These are phyloP conservation scores for Chironomus tentans DNA, from an alignment of 2,888 invertebrate species.

Conservation along the genomic window DNA sequence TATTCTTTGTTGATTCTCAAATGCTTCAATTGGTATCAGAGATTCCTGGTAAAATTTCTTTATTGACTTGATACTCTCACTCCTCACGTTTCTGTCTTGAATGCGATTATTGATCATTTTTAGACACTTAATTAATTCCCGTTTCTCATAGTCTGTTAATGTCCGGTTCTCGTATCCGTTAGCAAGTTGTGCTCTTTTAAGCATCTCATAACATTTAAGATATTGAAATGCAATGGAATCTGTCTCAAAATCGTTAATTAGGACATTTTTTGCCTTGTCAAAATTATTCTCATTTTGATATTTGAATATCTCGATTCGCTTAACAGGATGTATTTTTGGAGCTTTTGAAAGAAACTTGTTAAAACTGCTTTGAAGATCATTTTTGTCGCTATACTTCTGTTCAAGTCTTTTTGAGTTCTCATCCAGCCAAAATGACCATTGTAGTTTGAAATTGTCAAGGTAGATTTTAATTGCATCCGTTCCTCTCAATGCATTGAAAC, in stretches of 20 bases:
- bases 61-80: no score
- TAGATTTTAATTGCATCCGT: neutral
- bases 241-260: no score
- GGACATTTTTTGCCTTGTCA: no score
- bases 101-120: neutral
- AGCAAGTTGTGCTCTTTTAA: no score
- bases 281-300: no score
- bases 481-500: neutral
- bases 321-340: neutral
- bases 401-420: neutral
- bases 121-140: neutral
- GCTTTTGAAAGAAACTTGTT: neutral
- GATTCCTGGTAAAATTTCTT: neutral
- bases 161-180: no score
- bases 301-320: no score
- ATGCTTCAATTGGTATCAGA: neutral
- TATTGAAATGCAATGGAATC: no score
- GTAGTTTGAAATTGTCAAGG: neutral
- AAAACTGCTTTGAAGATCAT: no score
- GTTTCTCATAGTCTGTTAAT: neutral
- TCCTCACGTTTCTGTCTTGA: no score
- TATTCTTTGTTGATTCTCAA: neutral
- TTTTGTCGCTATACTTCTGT: no score
- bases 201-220: no score
- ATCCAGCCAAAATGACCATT: neutral